Evolutionary conservation across 2,888 invertebrate species (phyloP), one percentile per base, ranked within the genome.

Genomic region (Notodonta ziczac): DNA sequence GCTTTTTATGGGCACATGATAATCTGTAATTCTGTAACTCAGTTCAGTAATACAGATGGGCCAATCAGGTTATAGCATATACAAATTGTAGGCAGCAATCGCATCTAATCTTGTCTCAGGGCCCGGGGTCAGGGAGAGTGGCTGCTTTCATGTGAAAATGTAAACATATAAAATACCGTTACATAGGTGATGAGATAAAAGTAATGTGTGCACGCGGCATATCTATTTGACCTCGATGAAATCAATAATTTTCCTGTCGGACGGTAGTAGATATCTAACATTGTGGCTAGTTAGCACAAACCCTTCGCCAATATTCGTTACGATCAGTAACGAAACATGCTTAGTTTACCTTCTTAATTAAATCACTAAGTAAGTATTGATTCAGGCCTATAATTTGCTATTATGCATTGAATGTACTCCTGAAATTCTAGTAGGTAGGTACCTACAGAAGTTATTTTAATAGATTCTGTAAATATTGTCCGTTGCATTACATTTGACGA

Each of bases 201-300:
- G 60, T 81, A 81, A 83, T 83, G 74, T 74, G 57, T 79, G 69
- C 78, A 81, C 76, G 77, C 74, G 76, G 72, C 67, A 62, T 74
- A 73, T 69, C 66, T 72, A 78, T 71, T 77, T 82, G 81, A 83
- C 82, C 83, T 81, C 70, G 63, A 65, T 67, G 61, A 73, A 69
- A 69, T 73, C 67, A 75, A 76, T 80, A 78, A 74, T 81, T 84
- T 86, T 84, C 83, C 81, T 60, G 59, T 39, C 54, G 52, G 32
- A 57, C 16, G 4, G 48, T 50, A 4, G 53, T 35, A n/a, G n/a
- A n/a, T n/a, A n/a, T n/a, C n/a, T n/a, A 32, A 53, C 12, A 52
- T 46, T 57, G 40, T 60, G 13, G 42, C 24, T 9, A 50, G 16
- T 16, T 16, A 50, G 50, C 50, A 50, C 12, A 16, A 7, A 42